Conservation (phyloP, 1,140 invertebrate species). For the Sinonovacula constricta region DNA sequence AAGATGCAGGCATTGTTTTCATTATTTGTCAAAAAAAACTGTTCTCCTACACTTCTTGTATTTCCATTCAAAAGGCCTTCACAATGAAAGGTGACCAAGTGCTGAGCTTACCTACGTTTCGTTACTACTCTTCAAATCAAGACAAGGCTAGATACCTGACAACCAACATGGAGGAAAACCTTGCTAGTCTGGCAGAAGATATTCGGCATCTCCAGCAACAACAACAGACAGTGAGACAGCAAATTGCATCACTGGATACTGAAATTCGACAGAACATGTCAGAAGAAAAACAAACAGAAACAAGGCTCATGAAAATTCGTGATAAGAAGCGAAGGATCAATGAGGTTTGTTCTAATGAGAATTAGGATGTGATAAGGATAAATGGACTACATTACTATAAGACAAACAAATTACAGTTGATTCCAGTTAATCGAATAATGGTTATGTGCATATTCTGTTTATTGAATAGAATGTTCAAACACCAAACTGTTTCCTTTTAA, state of each 20-base stretch:
- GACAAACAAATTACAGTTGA: neutral
- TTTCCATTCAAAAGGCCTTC: too few relatives aligned
- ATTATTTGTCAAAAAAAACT: too few relatives aligned
- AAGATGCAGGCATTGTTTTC: too few relatives aligned
- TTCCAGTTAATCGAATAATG: neutral
- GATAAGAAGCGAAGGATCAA: constrained; percentile 62
- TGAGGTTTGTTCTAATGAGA: constrained; percentile 13
- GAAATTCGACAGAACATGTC: constrained; percentile 62
- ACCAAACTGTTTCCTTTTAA: neutral
- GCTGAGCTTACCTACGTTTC: constrained; percentile 69
- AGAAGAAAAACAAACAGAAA: constrained; percentile 64
- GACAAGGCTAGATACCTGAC: constrained; percentile 67
- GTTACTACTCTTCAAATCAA: constrained; percentile 72
- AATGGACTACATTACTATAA: too few relatives aligned
- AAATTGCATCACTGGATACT: constrained; percentile 19
- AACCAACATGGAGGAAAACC: constrained; percentile 73
- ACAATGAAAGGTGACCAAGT: constrained; percentile 75
- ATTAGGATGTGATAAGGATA: too few relatives aligned
- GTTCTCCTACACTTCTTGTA: too few relatives aligned
- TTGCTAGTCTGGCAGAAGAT: constrained; percentile 55
- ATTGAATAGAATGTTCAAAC: neutral
- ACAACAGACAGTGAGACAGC: constrained; percentile 48
- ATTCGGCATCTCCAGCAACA: constrained; percentile 53
- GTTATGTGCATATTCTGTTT: neutral
- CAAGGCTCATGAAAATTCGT: constrained; percentile 67